Base-by-base conservation (phyloP, 2,888 invertebrate species). In the Romanomermis culicivorax region DNA sequence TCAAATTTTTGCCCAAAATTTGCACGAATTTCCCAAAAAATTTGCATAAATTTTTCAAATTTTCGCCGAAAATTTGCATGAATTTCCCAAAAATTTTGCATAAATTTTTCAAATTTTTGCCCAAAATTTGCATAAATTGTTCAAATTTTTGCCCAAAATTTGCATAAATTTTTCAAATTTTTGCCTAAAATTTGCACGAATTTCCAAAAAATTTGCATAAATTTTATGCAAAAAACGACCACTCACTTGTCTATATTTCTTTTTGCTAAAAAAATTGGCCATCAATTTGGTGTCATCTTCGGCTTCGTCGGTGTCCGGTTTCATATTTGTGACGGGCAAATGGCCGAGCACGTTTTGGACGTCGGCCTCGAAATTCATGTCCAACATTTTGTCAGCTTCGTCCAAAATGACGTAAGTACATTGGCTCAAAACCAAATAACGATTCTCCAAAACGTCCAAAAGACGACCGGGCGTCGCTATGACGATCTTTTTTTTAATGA, bases 381-480 rank as follows among this genome's bases (percentile, higher is more conserved):
- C 95, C 72, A 99, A 91, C 97, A 99, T 99, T 68, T 93, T 80
- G 76, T 99, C 97, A 30, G 97, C 97, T 62, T 77, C 77, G 62
- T 77, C 77, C 62, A 77, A 70, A 56, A 77, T 93, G 57, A 97
- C 89, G 70, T 99, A 99, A 0, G 97, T 95, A 71, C 97, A 99
- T 67, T 95, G 86, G 70, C 83, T 86, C 20, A 99, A 74, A 7
- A 95, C 93, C 60, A 99, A 75, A 70, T 97, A 99, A 57, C 93
- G 79, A 72, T 97, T 99, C 73, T 97, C 95, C 58, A 99, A 73
- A 1, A 97, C 95, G 71, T 99, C 97, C 60, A 97, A 89, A 48
- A 99, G 78, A 78, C 97, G 86, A 77, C 97, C 97, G 2, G 97
- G 97, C 0, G 97, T 99, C 1, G 97, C 97, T 65, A 99, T 99